phyloP scores from a whole-genome alignment of 2,888 invertebrate genomes.

The Pterobdella sp. region DNA sequence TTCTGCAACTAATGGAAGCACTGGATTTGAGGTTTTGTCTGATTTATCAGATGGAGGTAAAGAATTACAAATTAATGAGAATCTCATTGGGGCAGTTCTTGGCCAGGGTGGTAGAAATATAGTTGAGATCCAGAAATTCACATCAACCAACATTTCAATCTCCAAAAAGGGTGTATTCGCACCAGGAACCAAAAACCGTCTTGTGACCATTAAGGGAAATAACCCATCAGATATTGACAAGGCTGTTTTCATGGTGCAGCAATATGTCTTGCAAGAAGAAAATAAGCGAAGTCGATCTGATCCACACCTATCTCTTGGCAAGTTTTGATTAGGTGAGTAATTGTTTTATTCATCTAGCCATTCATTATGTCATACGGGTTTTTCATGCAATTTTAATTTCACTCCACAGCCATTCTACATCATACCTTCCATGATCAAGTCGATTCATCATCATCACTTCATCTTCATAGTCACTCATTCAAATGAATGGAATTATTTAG shows the following conservation, averaged over 20 bases:
- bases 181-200: constrained; percentile 91
- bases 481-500: neutral
- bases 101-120: constrained; percentile 92
- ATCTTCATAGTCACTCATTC: neutral
- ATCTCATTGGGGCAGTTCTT: constrained; percentile 89
- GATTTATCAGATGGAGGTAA: constrained; percentile 47
- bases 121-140: constrained; percentile 91
- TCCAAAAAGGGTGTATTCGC: constrained; percentile 95
- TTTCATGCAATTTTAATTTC: neutral
- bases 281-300: constrained; percentile 77
- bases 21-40: constrained; percentile 39
- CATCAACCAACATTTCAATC: constrained; percentile 94
- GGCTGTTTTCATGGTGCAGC: constrained; percentile 90
- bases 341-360: neutral
- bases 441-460: constrained; percentile 4
- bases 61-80: constrained; percentile 72
- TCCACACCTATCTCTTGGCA: constrained; percentile 13
- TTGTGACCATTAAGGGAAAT: constrained; percentile 87
- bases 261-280: constrained; percentile 91
- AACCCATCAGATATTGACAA: constrained; percentile 72
- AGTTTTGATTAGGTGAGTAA: constrained; percentile 11
- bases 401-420: constrained; percentile 1
- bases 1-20: constrained; percentile 1
- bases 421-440: constrained; percentile 9
- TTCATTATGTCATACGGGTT: neutral